Conservation (phyloP, 2,888 invertebrate species). For the Rhamnusium bicolor region DNA sequence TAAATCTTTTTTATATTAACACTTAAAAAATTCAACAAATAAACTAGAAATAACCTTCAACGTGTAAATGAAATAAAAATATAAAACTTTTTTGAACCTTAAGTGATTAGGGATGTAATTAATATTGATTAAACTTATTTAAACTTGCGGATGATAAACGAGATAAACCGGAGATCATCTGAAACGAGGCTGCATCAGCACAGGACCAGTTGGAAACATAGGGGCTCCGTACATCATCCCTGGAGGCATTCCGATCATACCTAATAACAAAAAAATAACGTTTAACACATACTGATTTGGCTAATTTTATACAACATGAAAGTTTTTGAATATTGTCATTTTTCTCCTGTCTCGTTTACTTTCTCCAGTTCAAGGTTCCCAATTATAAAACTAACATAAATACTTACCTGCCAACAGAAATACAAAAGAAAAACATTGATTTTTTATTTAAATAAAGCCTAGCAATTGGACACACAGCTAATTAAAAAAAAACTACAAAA, state of each 20-base stretch:
- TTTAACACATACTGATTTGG: conserved; percentile 22
- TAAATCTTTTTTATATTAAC: conserved; percentile 1
- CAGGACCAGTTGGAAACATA: conserved; percentile 70
- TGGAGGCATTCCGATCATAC: conserved; percentile 71
- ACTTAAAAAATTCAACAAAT: conserved; percentile 41
- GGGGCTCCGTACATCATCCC: conserved; percentile 70
- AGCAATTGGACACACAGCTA: conserved; percentile 67
- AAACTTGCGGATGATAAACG: conserved; percentile 72
- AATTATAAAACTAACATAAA: conserved; percentile 52
- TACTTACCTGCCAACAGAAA: conserved; percentile 60
- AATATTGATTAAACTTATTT: conserved; percentile 48
- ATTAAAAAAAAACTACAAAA: conserved; percentile 62
- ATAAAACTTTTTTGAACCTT: conserved; percentile 21
- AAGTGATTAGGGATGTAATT: conserved; percentile 23
- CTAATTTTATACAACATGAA: conserved; percentile 14
- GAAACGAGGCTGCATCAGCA: conserved; percentile 87
- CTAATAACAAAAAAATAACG: conserved; percentile 63
- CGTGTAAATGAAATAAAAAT: background rate
- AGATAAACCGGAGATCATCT: conserved; percentile 85
- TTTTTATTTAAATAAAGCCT: conserved; percentile 60
- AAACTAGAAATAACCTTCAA: conserved; percentile 20
- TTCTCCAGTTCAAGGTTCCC: conserved; percentile 3
- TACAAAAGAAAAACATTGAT: conserved; percentile 42
- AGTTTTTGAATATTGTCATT: conserved; percentile 56
- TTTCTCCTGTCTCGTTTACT: conserved; percentile 39